Percentiles rank a stretch among this genome's conserved stretches.
Conservation (phyloP, 1,140 invertebrate genomes). For the Neelides sp. region DNA sequence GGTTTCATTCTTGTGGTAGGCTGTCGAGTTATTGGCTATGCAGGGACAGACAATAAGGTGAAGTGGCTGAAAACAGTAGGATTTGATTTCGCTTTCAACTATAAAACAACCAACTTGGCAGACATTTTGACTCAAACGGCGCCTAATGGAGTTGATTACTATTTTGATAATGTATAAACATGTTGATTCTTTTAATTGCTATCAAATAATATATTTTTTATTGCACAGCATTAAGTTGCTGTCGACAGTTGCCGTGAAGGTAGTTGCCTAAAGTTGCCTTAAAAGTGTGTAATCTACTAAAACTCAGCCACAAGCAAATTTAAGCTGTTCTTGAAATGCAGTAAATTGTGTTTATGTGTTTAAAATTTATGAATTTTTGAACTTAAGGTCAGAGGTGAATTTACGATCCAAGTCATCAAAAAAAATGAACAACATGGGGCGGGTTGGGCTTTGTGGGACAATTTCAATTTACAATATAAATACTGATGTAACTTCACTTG, state of each 20-base stretch:
- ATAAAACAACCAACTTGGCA: slow-evolving; percentile 48
- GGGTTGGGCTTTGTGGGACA: slow-evolving; percentile 38
- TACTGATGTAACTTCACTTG: slow-evolving; percentile 17
- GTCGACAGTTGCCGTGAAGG: not conserved
- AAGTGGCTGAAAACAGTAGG: slow-evolving; percentile 50
- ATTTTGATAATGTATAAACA: slow-evolving; percentile 54
- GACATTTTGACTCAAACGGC: slow-evolving; percentile 45
- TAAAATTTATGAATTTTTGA: not conserved
- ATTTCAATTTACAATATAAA: slow-evolving; percentile 37
- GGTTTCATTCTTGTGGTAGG: slow-evolving; percentile 34
- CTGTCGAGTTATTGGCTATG: slow-evolving; percentile 54
- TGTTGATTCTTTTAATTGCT: not conserved
- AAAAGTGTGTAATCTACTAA: not conserved
- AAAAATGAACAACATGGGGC: slow-evolving; percentile 37
- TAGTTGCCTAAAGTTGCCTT: not conserved
- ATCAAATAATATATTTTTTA: not conserved
- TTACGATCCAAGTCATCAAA: slow-evolving; percentile 35
- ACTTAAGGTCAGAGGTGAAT: slow-evolving; percentile 38
- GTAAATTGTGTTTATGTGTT: not conserved
- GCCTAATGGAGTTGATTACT: slow-evolving; percentile 53
- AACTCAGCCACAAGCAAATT: not conserved
- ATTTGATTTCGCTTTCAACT: slow-evolving; percentile 56
- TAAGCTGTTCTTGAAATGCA: not conserved
- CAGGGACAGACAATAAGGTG: slow-evolving; percentile 55
- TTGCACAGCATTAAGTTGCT: not conserved